Evolutionary conservation across 2,797 vertebrate species (phyloP).

Genomic region (Pseudochirops corinnae): DNA sequence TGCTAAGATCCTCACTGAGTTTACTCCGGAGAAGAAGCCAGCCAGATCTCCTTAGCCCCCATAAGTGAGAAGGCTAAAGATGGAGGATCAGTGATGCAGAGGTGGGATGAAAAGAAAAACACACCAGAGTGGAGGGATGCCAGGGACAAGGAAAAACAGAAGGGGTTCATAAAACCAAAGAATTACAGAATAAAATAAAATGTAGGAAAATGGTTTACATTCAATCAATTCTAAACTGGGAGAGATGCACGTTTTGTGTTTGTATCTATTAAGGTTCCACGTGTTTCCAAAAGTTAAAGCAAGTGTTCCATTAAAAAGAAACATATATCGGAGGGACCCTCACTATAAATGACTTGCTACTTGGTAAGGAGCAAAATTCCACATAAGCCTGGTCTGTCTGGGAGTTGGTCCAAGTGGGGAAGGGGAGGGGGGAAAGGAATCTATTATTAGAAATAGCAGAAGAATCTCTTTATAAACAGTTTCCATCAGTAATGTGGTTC

Average conservation of each 20-base stretch:
- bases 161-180: background rate
- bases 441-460: constrained; percentile 10
- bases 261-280: background rate
- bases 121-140: background rate
- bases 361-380: background rate
- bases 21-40: background rate
- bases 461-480: constrained; percentile 5
- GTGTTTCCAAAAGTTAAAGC: background rate
- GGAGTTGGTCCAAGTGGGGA: background rate
- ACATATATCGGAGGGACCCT: background rate
- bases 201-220: background rate
- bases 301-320: background rate
- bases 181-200: background rate
- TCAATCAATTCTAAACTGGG: background rate
- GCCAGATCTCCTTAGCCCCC: background rate
- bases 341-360: background rate
- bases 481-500: background rate
- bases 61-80: background rate
- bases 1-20: background rate
- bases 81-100: background rate
- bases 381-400: background rate
- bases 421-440: background rate
- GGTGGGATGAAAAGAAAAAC: background rate
- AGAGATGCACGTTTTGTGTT: background rate
- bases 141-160: background rate